Conservation (phyloP, 1,140 invertebrate species). For the Condylostylus longicornis region DNA sequence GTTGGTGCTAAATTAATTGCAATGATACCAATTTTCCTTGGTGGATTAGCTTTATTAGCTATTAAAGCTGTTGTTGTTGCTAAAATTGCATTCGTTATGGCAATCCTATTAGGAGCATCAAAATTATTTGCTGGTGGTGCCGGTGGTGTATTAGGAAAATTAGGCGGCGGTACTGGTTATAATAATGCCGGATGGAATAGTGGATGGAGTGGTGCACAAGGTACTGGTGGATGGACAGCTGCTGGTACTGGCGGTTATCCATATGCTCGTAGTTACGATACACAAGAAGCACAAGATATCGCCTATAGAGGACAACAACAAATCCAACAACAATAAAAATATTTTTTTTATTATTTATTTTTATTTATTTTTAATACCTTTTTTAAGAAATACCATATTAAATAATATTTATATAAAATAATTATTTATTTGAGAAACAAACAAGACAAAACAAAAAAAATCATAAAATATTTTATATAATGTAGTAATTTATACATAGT, state of each 20-base stretch:
- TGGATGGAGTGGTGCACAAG: constrained; percentile 23
- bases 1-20: constrained; percentile 53
- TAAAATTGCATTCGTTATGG: constrained; percentile 56
- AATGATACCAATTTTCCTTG: constrained; percentile 48
- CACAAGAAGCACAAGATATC: constrained; percentile 37
- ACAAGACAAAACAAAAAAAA: neutral
- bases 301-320: constrained; percentile 42
- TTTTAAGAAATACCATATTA: no score
- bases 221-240: constrained; percentile 31
- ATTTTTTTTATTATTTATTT: neutral
- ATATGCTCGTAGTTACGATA: constrained; percentile 37
- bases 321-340: constrained; percentile 6
- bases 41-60: constrained; percentile 51
- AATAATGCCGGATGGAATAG: constrained; percentile 13
- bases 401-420: no score
- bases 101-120: constrained; percentile 48
- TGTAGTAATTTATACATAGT: constrained; percentile 12
- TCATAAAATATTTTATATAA: constrained; percentile 7
- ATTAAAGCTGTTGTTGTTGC: constrained; percentile 57
- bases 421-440: no score
- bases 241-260: constrained; percentile 34
- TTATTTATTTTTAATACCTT: neutral
- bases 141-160: constrained; percentile 22
- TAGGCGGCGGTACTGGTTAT: constrained; percentile 21
- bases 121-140: constrained; percentile 42